These are phyloP conservation scores for Axis porcinus DNA, from an alignment of 2,113 vertebrate genomes.

Conservation along the genomic window DNA sequence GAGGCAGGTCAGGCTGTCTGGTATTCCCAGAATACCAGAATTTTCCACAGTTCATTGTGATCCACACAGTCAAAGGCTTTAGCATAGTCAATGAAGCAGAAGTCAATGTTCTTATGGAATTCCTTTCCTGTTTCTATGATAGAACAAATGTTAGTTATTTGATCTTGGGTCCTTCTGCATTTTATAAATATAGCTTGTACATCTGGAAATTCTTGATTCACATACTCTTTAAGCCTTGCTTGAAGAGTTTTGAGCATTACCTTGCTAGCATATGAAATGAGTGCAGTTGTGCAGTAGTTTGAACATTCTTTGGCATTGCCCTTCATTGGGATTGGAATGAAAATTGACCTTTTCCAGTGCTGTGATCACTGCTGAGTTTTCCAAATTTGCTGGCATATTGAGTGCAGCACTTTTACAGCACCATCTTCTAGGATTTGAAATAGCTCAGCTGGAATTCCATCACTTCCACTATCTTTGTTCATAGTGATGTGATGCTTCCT, in stretches of 20 bases:
- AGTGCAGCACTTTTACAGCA: neutral
- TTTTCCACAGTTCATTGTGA: neutral
- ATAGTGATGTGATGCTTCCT: neutral
- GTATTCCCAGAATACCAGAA: neutral
- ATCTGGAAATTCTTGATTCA: neutral
- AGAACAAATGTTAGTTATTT: neutral
- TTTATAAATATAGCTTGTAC: neutral
- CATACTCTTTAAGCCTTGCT: neutral
- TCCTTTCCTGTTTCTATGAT: neutral
- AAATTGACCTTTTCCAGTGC: neutral
- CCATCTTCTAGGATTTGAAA: neutral
- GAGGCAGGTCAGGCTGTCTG: neutral
- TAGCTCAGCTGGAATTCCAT: neutral
- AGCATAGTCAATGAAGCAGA: neutral
- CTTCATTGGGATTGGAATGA: neutral
- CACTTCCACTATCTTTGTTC: neutral
- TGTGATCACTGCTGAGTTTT: neutral
- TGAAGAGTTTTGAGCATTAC: neutral
- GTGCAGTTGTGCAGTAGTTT: neutral
- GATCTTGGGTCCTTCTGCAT: neutral
- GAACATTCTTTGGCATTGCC: neutral
- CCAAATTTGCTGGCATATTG: neutral
- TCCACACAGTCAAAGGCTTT: neutral
- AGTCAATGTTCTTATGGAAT: neutral
- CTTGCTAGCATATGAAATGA: neutral